Conservation (phyloP, 2,888 invertebrate species). For the Clusia tigrina region DNA sequence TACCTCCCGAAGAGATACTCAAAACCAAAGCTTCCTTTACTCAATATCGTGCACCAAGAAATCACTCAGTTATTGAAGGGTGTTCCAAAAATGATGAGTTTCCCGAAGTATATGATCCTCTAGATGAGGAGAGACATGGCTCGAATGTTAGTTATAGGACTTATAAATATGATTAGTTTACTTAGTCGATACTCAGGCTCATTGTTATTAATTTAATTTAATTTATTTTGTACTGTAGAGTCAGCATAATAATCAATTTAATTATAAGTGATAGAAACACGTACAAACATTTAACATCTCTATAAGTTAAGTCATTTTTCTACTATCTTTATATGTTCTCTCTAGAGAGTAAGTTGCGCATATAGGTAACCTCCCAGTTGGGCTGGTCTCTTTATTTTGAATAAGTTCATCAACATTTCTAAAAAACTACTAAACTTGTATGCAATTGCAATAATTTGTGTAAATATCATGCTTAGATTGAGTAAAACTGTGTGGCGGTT, state of each 20-base stretch:
- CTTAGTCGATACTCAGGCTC: too few species aligned
- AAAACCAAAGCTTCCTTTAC: constrained; percentile 51
- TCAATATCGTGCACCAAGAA: constrained; percentile 48
- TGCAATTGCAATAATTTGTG: constrained; percentile 2
- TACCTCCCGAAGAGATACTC: constrained; percentile 44
- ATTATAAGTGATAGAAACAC: too few species aligned
- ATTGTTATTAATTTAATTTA: too few species aligned
- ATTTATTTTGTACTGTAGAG: too few species aligned
- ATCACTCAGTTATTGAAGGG: constrained; percentile 50
- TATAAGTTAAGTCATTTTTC: too few species aligned
- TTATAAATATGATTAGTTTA: too few species aligned
- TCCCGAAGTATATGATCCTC: constrained; percentile 54
- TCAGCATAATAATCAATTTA: too few species aligned
- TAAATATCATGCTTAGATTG: constrained; percentile 66
- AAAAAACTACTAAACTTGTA: too few species aligned
- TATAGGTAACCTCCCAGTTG: too few species aligned
- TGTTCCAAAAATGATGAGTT: constrained; percentile 52
- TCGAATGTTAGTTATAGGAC: background rate
- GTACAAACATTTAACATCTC: too few species aligned
- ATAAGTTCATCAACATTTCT: constrained; percentile 15
- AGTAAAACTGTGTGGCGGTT: constrained; percentile 89
- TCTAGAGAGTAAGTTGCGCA: too few species aligned
- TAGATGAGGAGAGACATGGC: constrained; percentile 43
- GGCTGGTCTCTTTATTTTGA: background rate
- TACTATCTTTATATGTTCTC: too few species aligned